These are phyloP conservation scores for Sphinx pinastri DNA, from an alignment of 2,888 invertebrate species.

Conservation along the genomic window DNA sequence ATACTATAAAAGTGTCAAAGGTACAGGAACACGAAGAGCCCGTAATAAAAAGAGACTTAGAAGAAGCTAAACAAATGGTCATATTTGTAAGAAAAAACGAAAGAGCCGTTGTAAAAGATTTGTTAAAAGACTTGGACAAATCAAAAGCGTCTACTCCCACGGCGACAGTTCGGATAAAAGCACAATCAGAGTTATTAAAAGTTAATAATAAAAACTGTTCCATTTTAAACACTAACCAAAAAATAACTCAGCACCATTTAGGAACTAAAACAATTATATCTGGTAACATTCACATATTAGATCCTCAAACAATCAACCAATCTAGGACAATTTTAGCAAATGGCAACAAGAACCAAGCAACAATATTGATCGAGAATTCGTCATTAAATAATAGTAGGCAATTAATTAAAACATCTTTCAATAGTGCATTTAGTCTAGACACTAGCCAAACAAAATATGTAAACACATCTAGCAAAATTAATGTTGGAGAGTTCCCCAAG, in stretches of 20 bases:
- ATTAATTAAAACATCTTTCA: slow-evolving; percentile 78
- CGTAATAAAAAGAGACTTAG: slow-evolving; percentile 58
- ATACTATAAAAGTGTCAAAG: slow-evolving; percentile 86
- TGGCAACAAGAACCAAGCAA: slow-evolving; percentile 76
- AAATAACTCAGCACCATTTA: slow-evolving; percentile 72
- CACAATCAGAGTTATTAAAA: slow-evolving; percentile 74
- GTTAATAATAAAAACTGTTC: slow-evolving; percentile 77
- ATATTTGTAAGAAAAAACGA: slow-evolving; percentile 77
- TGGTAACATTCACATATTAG: slow-evolving; percentile 81
- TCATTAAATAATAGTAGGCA: slow-evolving; percentile 75
- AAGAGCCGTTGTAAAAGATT: slow-evolving; percentile 86
- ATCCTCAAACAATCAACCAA: slow-evolving; percentile 68
- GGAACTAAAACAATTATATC: slow-evolving; percentile 81
- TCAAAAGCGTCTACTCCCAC: slow-evolving; percentile 59
- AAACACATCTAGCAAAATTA: slow-evolving; percentile 68
- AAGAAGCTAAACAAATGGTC: slow-evolving; percentile 80
- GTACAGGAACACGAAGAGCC: slow-evolving; percentile 68
- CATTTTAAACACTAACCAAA: slow-evolving; percentile 75
- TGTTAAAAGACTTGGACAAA: slow-evolving; percentile 84
- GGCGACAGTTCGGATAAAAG: slow-evolving; percentile 74
- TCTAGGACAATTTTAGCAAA: slow-evolving; percentile 80
- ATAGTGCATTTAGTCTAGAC: slow-evolving; percentile 69
- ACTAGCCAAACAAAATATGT: slow-evolving; percentile 74
- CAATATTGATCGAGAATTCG: slow-evolving; percentile 80
- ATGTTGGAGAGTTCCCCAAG: slow-evolving; percentile 91